Conservation (phyloP, 2,797 vertebrate genomes). For the Muscicapa striata region DNA sequence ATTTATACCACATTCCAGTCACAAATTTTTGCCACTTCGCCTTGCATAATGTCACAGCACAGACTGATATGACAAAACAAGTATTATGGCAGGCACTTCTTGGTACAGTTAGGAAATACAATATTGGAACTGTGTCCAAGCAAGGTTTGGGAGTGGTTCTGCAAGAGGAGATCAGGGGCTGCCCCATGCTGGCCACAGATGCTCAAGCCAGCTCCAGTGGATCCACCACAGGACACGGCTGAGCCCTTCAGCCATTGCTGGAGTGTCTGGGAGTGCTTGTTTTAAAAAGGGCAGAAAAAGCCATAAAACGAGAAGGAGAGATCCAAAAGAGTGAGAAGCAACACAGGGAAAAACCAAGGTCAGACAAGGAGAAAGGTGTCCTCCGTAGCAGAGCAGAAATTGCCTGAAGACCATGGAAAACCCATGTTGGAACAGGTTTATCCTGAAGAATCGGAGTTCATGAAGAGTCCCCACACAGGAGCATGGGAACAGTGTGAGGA, state of each 20-base stretch:
- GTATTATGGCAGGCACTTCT: neutral
- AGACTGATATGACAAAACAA: neutral
- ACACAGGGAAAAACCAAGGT: neutral
- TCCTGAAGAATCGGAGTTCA: neutral
- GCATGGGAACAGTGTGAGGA: neutral
- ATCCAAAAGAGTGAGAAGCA: neutral
- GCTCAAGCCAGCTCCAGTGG: accelerated
- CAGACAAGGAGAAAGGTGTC: neutral
- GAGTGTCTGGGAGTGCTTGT: neutral
- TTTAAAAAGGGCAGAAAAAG: neutral
- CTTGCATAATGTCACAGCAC: neutral
- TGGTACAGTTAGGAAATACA: neutral
- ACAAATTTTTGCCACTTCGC: neutral
- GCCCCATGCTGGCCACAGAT: no score
- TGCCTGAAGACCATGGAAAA: neutral
- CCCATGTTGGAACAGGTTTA: neutral
- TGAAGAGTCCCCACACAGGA: neutral
- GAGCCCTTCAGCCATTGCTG: neutral
- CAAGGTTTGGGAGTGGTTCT: neutral
- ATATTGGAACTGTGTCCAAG: neutral
- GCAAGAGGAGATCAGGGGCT: neutral
- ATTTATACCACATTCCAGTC: neutral
- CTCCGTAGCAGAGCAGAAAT: neutral
- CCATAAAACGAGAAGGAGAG: neutral
- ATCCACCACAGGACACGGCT: neutral